Base-by-base conservation (phyloP, 2,888 invertebrate species). In the Acronicta psi region DNA sequence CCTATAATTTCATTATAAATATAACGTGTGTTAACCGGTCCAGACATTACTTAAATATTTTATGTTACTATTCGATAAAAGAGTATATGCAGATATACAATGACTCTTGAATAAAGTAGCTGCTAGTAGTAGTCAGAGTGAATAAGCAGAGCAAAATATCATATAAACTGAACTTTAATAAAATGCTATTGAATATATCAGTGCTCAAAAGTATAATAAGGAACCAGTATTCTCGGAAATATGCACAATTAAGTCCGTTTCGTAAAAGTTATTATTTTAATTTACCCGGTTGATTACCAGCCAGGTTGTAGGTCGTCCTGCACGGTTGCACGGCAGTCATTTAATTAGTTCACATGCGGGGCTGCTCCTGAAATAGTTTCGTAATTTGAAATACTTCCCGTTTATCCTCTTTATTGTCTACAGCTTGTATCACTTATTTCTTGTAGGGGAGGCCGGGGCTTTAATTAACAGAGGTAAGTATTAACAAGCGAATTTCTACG, bases 271-370 rank as follows among this genome's bases (percentile, higher is more conserved):
- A 8, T 45, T 23, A 31, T 61, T 61, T 36, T 23, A 42, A 60
- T 49, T 13, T 41, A 11, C 7, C 3, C 9, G 17, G 45, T 67
- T 38, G 47, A 46, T 25, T 23, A 56, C 18, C 8, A 45, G 13
- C 11, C 13, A 29, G 29, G 44, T 16, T 11, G 20, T 29, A 17
- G 4, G 36, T 10, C 4, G 20, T 37, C 5, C 17, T 14, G 31
- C 17, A 23, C 29, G 29, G 38, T 16, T 14, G 31, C 17, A 16
- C 29, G 18, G 43, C 53, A 18, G 18, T 63, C 16, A 63, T 62
- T 47, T 62, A 47, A 69, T 65, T 63, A 69, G 36, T 31, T 25
- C 37, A n/a, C 11, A 41, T 40, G 23, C 51, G 20, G 18, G 23
- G 20, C 43, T 6, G 36, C 34, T 11, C 13, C 18, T 23, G 36